Base-by-base conservation (phyloP, 2,113 vertebrate species). In the Rhegmatorhina hoffmannsi region DNA sequence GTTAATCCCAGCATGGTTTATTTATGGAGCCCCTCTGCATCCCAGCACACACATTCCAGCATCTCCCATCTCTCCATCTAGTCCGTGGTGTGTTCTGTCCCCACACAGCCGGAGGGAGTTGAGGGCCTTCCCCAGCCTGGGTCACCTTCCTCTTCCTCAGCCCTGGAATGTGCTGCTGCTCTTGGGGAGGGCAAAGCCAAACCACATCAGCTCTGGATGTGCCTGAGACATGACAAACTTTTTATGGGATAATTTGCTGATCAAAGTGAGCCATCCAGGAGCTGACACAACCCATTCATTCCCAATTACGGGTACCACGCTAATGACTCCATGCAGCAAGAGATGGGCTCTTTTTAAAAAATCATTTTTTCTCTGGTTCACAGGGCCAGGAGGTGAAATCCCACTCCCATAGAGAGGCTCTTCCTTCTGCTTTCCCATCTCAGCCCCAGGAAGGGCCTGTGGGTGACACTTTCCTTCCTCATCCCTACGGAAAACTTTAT, bases 181-280 rank as follows among this genome's bases (percentile, higher is more conserved):
- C 44, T 13, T 31, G 75, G 29, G n/a, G 75, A 91, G 28, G 53
- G 49, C 50, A n/a, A 34, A 94, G 74, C 68, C 44, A 5, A 49
- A 9, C 31, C 18, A 34, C 84, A 7, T 28, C 86, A 53, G 56
- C 49, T 81, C 88, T 31, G 53, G 68, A 28, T 3, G 3, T 5
- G 56, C 19, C 82, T 86, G 92, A 70, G 49, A 26, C 69, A 1
- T 33, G 18, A 4, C 83, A 63, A 43, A 78, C 38, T 58, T 94
- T 59, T 89, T 17, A 50, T 69, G 84, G 87, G 81, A 76, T 93
- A 76, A 53, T 92, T 92, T 93, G 72, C 66, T 73, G 95, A 84
- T 82, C 84, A 87, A 47, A 87, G 58, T 58, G 81, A 93, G 25
- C 75, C 81, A 38, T 43, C 38, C 87, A 76, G 84, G 75, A 73